phyloP scores from a whole-genome alignment of 2,797 vertebrate genomes.

The Alectoris magna region DNA sequence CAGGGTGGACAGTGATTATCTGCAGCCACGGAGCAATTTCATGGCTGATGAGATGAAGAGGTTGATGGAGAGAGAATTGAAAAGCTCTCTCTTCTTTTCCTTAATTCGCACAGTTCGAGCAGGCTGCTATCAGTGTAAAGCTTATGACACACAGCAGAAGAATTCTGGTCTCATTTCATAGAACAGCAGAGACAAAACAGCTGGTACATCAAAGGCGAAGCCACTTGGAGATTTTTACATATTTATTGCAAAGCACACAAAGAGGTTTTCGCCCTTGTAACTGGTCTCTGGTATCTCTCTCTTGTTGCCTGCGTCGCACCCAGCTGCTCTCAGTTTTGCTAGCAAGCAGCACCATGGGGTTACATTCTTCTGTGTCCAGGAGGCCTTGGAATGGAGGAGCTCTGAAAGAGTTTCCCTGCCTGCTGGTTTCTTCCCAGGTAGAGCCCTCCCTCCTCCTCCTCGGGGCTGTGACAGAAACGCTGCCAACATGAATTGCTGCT shows the following conservation, averaged over 20 bases:
- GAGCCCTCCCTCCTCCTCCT: background rate
- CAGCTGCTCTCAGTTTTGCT: background rate
- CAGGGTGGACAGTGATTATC: background rate
- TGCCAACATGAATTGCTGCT: background rate
- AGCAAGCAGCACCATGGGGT: fast-evolving
- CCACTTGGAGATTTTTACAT: background rate
- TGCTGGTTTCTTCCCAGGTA: background rate
- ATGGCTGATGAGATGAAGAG: background rate
- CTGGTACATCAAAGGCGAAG: background rate
- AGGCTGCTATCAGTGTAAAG: fast-evolving
- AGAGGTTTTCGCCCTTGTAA: background rate
- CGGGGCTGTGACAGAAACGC: background rate
- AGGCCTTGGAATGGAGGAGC: background rate
- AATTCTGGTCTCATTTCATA: background rate
- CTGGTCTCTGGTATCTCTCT: background rate
- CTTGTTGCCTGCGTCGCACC: background rate
- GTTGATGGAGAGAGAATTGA: background rate
- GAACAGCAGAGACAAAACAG: background rate
- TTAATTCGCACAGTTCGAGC: fast-evolving
- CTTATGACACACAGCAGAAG: fast-evolving
- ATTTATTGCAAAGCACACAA: background rate
- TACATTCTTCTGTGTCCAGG: fast-evolving
- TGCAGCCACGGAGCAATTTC: background rate
- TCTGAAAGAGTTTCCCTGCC: background rate
- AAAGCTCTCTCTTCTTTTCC: background rate